These are phyloP conservation scores for Pterois miles DNA, from an alignment of 2,797 vertebrate species.

Conservation along the genomic window DNA sequence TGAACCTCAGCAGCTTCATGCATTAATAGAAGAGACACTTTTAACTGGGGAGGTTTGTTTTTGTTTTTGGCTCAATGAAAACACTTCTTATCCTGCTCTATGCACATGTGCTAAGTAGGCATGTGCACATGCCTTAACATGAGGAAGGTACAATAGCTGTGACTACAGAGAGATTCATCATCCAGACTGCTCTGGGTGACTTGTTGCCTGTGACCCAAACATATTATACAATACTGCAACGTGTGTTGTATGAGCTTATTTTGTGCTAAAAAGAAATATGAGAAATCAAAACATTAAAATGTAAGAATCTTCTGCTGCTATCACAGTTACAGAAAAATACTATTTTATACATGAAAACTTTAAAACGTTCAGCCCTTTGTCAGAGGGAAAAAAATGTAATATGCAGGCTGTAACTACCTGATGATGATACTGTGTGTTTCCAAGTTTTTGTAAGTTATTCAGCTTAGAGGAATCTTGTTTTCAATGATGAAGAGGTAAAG, in stretches of 20 bases:
- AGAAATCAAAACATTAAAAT: conserved; percentile 21
- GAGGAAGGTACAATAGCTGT: conserved; percentile 59
- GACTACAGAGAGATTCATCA: conserved; percentile 45
- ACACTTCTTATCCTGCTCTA: conserved; percentile 63
- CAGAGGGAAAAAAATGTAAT: conserved; percentile 59
- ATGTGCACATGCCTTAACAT: conserved; percentile 77
- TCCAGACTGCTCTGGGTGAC: conserved; percentile 44
- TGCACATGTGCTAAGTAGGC: conserved; percentile 70
- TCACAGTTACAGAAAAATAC: conserved; percentile 43
- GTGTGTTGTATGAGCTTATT: conserved; percentile 45
- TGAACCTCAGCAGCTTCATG: conserved; percentile 30
- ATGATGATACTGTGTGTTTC: conserved; percentile 62
- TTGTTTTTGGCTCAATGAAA: conserved; percentile 45
- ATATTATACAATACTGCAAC: conserved; percentile 39
- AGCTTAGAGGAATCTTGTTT: conserved; percentile 42
- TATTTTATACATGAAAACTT: conserved; percentile 59
- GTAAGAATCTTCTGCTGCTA: conserved; percentile 63
- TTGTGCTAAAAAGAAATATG: conserved; percentile 53
- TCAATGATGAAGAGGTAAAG: conserved; percentile 41
- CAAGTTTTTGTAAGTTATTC: conserved; percentile 47
- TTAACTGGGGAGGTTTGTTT: conserved; percentile 10
- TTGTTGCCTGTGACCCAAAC: conserved; percentile 44
- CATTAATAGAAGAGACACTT: conserved; percentile 29
- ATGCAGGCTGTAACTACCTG: conserved; percentile 58
- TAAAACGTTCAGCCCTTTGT: conserved; percentile 29